Evolutionary conservation across 2,888 invertebrate genomes (phyloP).

Genomic region (Drosophila mimetica): DNA sequence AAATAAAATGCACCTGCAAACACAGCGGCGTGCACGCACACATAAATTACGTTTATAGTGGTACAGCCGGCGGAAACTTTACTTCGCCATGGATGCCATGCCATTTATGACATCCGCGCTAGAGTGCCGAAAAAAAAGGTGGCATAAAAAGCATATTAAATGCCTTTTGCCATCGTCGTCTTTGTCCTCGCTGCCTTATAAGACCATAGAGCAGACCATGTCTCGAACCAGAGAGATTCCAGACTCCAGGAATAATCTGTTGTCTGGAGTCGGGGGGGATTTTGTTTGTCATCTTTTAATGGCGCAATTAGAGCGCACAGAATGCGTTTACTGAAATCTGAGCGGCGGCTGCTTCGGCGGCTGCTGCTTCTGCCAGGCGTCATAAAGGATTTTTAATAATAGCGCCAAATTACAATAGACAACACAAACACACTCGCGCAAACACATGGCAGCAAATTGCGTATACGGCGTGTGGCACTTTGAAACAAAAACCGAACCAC

Average conservation of each 20-base stretch:
- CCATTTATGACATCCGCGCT: conserved; percentile 78
- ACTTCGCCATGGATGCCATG: conserved; percentile 61
- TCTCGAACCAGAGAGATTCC: conserved; percentile 10
- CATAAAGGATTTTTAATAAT: conserved; percentile 80
- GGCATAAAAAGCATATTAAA: conserved; percentile 77
- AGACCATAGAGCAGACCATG: conserved; percentile 2
- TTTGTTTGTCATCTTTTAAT: conserved; percentile 78
- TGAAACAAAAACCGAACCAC: conserved; percentile 72
- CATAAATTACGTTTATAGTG: conserved; percentile 76
- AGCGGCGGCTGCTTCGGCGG: conserved; percentile 48
- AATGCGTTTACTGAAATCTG: conserved; percentile 78
- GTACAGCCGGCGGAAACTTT: conserved; percentile 51
- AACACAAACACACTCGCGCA: conserved; percentile 37
- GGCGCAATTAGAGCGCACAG: conserved; percentile 77
- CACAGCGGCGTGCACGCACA: conserved; percentile 55
- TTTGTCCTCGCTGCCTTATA: conserved; percentile 24
- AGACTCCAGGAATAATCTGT: conserved; percentile 14
- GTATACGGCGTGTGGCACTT: conserved; percentile 77
- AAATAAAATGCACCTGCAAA: conserved; percentile 75
- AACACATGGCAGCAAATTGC: conserved; percentile 62
- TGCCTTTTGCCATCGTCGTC: conserved; percentile 53
- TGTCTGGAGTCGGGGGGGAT: conserved; percentile 29
- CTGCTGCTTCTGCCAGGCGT: conserved; percentile 54
- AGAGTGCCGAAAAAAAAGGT: conserved; percentile 28
- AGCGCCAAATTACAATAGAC: conserved; percentile 78